phyloP scores from a whole-genome alignment of 1,140 invertebrate species.

The Cydia splendana region DNA sequence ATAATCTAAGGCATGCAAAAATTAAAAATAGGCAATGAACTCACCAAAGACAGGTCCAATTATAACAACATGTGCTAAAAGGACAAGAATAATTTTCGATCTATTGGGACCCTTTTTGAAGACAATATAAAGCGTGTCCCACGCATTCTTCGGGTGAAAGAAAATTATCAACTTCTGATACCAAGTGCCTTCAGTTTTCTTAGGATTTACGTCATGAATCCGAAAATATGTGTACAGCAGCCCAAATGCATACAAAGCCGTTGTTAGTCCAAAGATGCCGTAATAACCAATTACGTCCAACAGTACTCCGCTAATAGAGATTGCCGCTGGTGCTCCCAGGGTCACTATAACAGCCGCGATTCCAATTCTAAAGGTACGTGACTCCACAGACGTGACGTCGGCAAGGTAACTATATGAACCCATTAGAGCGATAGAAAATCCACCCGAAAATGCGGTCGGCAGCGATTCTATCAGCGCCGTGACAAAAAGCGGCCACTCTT shows the following conservation, averaged over 20 bases:
- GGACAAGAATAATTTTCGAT: slow-evolving; percentile 66
- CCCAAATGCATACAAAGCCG: slow-evolving; percentile 59
- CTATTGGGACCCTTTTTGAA: slow-evolving; percentile 60
- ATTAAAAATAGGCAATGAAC: slow-evolving; percentile 34
- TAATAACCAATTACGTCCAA: slow-evolving; percentile 72
- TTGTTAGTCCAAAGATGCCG: slow-evolving; percentile 68
- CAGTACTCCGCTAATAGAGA: slow-evolving; percentile 71
- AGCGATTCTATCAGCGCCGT: slow-evolving; percentile 79
- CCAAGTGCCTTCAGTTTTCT: slow-evolving; percentile 50
- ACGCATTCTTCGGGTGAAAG: slow-evolving; percentile 73
- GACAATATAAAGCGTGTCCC: slow-evolving; percentile 72
- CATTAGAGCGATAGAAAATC: slow-evolving; percentile 79
- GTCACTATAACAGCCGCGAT: slow-evolving; percentile 80
- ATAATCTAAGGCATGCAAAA: slow-evolving; percentile 22
- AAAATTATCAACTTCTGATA: slow-evolving; percentile 58
- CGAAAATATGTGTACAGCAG: slow-evolving; percentile 65
- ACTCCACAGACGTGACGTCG: slow-evolving; percentile 79
- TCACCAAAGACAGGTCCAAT: slow-evolving; percentile 78
- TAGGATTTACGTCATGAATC: slow-evolving; percentile 59
- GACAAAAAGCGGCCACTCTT: slow-evolving; percentile 78
- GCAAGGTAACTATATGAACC: slow-evolving; percentile 81
- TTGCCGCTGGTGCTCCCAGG: slow-evolving; percentile 69
- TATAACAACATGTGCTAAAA: slow-evolving; percentile 73
- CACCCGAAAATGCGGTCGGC: slow-evolving; percentile 78
- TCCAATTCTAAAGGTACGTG: slow-evolving; percentile 80